Evolutionary conservation across 2,797 vertebrate species (phyloP).

Genomic region (Urophycis tenuis): DNA sequence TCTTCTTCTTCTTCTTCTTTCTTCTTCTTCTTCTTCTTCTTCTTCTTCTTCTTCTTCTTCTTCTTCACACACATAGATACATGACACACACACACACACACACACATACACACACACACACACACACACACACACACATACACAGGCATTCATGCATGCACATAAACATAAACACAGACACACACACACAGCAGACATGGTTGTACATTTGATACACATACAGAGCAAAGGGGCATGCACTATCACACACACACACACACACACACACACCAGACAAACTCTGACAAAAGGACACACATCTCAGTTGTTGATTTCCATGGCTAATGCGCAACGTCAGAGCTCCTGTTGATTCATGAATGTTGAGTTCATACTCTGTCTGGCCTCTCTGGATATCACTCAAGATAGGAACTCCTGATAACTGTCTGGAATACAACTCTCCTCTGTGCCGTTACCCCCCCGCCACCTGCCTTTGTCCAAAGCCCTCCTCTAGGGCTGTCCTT

Average conservation of each 20-base stretch:
- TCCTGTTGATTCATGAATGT: constrained; percentile 15
- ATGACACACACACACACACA: neutral
- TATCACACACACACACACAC: neutral
- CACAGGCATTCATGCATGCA: neutral
- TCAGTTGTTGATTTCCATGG: too few relatives aligned
- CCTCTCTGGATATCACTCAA: constrained; percentile 31
- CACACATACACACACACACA: constrained; percentile 1
- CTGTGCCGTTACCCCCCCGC: neutral
- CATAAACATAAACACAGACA: neutral
- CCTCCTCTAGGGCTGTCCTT: too few relatives aligned
- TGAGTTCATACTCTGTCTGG: constrained; percentile 34
- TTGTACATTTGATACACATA: neutral
- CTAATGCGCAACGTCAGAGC: neutral
- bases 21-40: too few relatives aligned
- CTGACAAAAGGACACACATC: neutral
- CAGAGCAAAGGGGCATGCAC: neutral
- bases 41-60: too few relatives aligned
- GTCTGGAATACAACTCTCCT: constrained; percentile 4
- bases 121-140: neutral
- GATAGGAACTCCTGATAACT: constrained; percentile 28
- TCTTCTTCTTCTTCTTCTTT: too few relatives aligned
- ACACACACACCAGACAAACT: constrained; percentile 16
- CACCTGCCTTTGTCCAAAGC: neutral
- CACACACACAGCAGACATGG: neutral
- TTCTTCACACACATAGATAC: neutral